Conservation (phyloP, 37 sponge, comb jelly and placozoan species). For the Ianthella basta region DNA sequence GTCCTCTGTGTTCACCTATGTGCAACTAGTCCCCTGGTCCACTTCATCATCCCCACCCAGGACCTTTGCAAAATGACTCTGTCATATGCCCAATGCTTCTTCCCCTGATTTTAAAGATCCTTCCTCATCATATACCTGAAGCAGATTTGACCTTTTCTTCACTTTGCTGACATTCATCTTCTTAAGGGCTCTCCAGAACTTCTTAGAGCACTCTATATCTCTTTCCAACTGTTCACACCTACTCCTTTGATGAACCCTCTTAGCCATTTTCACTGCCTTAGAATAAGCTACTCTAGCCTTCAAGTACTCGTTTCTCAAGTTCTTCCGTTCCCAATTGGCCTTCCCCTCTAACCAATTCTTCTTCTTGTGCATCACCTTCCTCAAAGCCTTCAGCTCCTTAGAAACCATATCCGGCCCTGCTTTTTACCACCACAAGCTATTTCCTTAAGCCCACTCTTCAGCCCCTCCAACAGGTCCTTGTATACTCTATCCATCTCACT, state of each 20-base stretch:
- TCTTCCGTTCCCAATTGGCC: background rate
- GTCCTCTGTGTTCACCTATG: background rate
- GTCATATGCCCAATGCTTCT: background rate
- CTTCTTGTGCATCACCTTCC: background rate
- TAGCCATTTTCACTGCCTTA: too few relatives aligned
- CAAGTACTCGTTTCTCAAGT: background rate
- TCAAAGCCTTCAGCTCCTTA: background rate
- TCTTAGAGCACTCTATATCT: background rate
- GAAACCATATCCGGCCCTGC: background rate
- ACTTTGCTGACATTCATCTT: background rate
- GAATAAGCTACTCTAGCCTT: slow-evolving; percentile 1
- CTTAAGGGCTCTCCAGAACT: background rate
- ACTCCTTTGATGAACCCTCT: background rate
- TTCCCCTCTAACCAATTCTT: background rate
- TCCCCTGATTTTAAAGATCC: background rate
- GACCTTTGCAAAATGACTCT: background rate
- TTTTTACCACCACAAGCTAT: background rate
- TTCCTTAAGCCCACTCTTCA: too few relatives aligned
- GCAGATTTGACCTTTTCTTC: background rate
- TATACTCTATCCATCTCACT: background rate
- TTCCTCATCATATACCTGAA: background rate
- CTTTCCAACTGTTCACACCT: background rate
- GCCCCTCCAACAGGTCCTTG: too few relatives aligned
- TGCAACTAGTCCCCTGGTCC: background rate
- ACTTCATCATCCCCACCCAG: background rate